These are phyloP conservation scores for Pterostichus madidus DNA, from an alignment of 2,888 invertebrate genomes.

Conservation along the genomic window DNA sequence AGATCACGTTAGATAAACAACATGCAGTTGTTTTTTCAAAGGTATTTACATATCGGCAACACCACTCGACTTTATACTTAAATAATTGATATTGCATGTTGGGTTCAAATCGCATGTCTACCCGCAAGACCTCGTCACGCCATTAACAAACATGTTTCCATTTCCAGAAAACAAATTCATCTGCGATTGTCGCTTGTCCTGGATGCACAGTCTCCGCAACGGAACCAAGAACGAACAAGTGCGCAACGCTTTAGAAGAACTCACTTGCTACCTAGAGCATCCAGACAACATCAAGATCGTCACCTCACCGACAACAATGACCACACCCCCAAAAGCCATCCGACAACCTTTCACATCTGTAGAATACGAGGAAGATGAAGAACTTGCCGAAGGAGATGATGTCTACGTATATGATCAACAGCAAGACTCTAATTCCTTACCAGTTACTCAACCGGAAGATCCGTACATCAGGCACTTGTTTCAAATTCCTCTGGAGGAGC, in stretches of 20 bases:
- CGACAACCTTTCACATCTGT: conserved; percentile 60
- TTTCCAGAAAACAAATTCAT: conserved; percentile 89
- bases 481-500: conserved; percentile 72
- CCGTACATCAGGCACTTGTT: conserved; percentile 72
- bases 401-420: conserved; percentile 71
- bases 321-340: conserved; percentile 44
- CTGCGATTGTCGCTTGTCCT: conserved; percentile 90
- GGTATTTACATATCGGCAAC: conserved; percentile 32
- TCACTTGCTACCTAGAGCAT: conserved; percentile 84
- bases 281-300: conserved; percentile 65
- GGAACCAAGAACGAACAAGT: conserved; percentile 87
- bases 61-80: conserved; percentile 9
- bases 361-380: conserved; percentile 69
- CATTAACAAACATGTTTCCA: conserved; percentile 4
- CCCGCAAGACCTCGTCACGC: neutral
- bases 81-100: conserved; percentile 47
- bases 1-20: neutral
- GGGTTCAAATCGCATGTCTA: conserved; percentile 8
- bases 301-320: conserved; percentile 66
- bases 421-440: conserved; percentile 69
- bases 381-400: conserved; percentile 68
- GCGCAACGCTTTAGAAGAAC: conserved; percentile 84
- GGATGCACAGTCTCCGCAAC: conserved; percentile 87
- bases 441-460: conserved; percentile 69
- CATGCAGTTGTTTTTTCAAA: neutral